Percentiles rank a stretch among this genome's conserved stretches.
Evolutionary conservation across 1,140 invertebrate species (phyloP).

Genomic region (Tribolium castaneum): DNA sequence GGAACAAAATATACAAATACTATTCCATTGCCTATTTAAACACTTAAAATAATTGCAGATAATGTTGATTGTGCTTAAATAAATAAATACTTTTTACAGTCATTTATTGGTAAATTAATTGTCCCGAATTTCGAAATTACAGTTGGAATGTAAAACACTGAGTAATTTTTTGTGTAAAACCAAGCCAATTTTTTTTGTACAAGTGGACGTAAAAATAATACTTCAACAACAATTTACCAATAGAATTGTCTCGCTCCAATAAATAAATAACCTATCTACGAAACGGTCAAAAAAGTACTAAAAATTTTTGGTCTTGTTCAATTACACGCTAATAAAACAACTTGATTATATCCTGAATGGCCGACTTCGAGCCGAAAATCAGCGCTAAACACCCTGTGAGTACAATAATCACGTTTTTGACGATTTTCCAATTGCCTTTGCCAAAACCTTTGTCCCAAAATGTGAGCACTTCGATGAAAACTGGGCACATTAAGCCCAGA

Average conservation of each 20-base stretch:
- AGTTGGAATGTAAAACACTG: no score
- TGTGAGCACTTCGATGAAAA: constrained; percentile 86
- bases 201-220: background rate
- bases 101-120: no score
- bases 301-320: background rate
- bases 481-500: constrained; percentile 91
- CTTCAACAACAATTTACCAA: background rate
- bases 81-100: constrained; percentile 2
- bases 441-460: constrained; percentile 83
- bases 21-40: no score
- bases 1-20: no score
- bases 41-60: background rate
- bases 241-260: background rate
- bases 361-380: constrained; percentile 82
- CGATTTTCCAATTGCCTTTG: constrained; percentile 75
- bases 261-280: background rate
- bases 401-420: constrained; percentile 81
- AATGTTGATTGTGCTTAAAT: background rate
- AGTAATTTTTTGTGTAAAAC: no score
- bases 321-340: background rate
- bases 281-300: no score
- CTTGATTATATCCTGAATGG: constrained; percentile 74
- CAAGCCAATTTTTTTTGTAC: no score
- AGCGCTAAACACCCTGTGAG: constrained; percentile 81
- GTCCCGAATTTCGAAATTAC: no score